phyloP scores from a whole-genome alignment of 2,888 invertebrate species.

The Deroplatys truncata region DNA sequence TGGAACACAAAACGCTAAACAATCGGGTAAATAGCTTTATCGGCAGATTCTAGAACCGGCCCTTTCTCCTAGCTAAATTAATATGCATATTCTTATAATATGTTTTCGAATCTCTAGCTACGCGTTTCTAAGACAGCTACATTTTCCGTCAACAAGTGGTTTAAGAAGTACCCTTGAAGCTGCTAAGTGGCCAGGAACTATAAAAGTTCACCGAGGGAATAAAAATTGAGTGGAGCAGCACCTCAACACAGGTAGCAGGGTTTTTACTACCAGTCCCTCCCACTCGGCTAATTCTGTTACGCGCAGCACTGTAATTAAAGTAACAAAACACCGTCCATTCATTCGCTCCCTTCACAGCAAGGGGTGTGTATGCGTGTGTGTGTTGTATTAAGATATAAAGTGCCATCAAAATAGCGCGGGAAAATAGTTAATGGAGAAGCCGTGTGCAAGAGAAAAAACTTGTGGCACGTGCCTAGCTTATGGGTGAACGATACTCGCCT shows the following conservation, averaged over 20 bases:
- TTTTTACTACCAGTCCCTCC: not conserved
- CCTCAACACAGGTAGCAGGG: not conserved
- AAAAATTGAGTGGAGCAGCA: not conserved
- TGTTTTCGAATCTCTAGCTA: no score
- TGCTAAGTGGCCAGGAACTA: not conserved
- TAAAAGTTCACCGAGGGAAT: not conserved
- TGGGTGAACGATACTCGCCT: no score
- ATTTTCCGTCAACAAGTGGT: not conserved
- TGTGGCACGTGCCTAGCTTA: not conserved
- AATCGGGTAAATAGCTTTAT: no score
- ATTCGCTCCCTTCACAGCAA: not conserved
- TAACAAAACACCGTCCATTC: slow-evolving; percentile 9
- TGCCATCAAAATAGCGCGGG: not conserved
- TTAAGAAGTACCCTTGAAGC: not conserved
- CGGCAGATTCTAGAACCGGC: no score
- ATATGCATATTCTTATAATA: no score
- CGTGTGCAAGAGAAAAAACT: not conserved
- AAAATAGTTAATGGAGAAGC: slow-evolving; percentile 9
- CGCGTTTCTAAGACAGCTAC: no score
- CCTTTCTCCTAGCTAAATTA: no score
- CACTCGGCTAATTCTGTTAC: not conserved
- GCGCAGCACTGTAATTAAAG: not conserved
- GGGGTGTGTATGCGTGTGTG: not conserved
- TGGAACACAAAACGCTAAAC: no score
- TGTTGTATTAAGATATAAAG: not conserved